Base-by-base conservation (phyloP, 2,797 vertebrate genomes). In the Sebastes melanostomus region DNA sequence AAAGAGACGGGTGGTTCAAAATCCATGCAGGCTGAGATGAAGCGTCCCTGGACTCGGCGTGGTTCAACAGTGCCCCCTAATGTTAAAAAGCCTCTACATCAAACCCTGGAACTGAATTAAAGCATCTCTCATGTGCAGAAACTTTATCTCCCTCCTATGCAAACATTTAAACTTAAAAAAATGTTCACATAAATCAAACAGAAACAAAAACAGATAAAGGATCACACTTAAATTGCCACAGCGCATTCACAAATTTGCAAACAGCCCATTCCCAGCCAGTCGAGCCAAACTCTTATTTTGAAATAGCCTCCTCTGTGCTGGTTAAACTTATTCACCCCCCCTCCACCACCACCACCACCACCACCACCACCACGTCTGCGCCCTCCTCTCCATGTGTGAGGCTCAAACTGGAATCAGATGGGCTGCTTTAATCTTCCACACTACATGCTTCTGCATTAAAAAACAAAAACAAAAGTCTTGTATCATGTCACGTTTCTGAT, bases 11-110 rank as follows among this genome's bases (percentile, higher is more conserved):
- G 32, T 78, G 30, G 82, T 66, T 75, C 52, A 38, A 42, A 36
- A 27, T 77, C 58, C 4, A 13, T 75, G 60, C 73, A 83, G 58
- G 22, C 13, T 46, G 12, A 52, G 50, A 42, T 25, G 1, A 6
- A 16, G 58, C 4, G 0, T 25, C 8, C 3, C 54, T 13, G 12
- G 32, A 5, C 30, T 54, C 27, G 63, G 3, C 8, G 25, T 86
- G 83, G 84, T 77, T 80, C 91, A 90, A 93, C 90, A 94, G 88
- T 90, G 94, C 92, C 94, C 89, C 88, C 94, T 82, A 59, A 84
- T 82, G 94, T 71, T 22, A n/a, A 1, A 46, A 73, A 27, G 10
- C 11, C 27, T 60, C 46, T 27, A 70, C 68, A 56, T 46, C 3
- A 18, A 59, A 0, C 27, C 20, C 16, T 58, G 25, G 4, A 60